Evolutionary conservation across 2,113 vertebrate species (phyloP), one percentile per base, ranked within the genome.

Genomic region (Macquaria australasica): DNA sequence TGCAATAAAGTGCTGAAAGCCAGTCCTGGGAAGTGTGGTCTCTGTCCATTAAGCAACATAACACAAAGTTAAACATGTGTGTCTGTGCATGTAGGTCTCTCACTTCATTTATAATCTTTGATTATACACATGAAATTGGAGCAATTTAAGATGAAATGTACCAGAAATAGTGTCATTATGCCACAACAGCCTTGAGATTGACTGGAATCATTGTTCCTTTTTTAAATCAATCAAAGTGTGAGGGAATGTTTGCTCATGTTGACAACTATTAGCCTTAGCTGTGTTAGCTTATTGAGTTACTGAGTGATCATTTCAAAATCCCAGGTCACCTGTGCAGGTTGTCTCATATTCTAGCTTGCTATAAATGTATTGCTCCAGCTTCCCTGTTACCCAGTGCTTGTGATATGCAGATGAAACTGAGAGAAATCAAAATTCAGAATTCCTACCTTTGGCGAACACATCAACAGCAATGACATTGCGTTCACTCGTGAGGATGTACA

Each of bases 251-350:
- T 20, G 18, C 56, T 64, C 20, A 60, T 8, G 18, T 2, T 62
- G 28, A 11, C 31, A 63, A 21, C 9, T 37, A 63, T 20, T 63
- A 37, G 16, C 31, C 37, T 39, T 64, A 12, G 10, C 34, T 43
- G 5, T 45, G 37, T 73, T 45, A 23, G 31, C 45, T 80, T 15
- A 48, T 69, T 1, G 6, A 37, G 15, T 31, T 21, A 34, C 6
- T n/a, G 45, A 21, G 37, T 2, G 43, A 63, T 64, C 1, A 28
- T 62, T 53, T 81, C 3, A 39, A 55, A 43, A 55, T 23, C 7
- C 23, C 60, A 43, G 63, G 39, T 82, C 34, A 62, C 20, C 45
- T 74, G 43, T 62, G 3, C 16, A 79, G n/a, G 39, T 34, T 67
- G 10, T 41, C 37, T 41, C 53, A 67, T 31, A 67, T 45, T 59